These are phyloP conservation scores for Ypsolopha scabrella DNA, from an alignment of 2,888 invertebrate species.

Conservation along the genomic window DNA sequence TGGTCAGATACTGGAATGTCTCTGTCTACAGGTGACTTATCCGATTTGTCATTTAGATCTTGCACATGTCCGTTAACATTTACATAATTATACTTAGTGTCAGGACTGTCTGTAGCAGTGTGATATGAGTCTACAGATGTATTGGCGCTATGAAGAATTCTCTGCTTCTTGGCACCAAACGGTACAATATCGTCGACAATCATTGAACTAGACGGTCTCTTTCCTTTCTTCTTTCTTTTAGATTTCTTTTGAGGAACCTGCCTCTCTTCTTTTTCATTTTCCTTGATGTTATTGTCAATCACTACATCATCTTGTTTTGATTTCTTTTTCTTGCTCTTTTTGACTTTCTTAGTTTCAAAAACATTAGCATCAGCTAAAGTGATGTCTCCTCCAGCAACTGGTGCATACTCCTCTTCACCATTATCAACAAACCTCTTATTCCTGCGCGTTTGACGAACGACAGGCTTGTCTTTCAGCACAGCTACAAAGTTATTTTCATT, in stretches of 20 bases:
- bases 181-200: conserved; percentile 16
- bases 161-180: conserved; percentile 6
- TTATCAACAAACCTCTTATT: conserved; percentile 23
- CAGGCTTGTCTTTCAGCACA: not conserved
- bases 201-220: conserved; percentile 21
- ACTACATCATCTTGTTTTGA: not conserved
- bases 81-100: not conserved
- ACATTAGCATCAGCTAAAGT: no score
- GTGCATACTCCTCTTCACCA: not conserved
- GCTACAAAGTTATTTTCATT: conserved; percentile 11
- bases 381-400: not conserved
- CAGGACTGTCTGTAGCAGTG: conserved; percentile 51
- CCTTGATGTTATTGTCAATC: not conserved
- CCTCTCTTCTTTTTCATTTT: not conserved
- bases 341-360: conserved; percentile 5
- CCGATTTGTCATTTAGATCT: conserved; percentile 6
- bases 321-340: conserved; percentile 9
- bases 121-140: conserved; percentile 45
- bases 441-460: conserved; percentile 25
- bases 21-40: conserved; percentile 7
- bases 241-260: conserved; percentile 20
- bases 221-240: conserved; percentile 35
- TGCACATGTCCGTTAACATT: not conserved
- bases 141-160: conserved; percentile 21
- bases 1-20: conserved; percentile 14